A percentile compares a stretch with the other conserved stretches of the same genome.
phyloP scores from a whole-genome alignment of 2,113 vertebrate species.

The Trematocara nigrifrons region DNA sequence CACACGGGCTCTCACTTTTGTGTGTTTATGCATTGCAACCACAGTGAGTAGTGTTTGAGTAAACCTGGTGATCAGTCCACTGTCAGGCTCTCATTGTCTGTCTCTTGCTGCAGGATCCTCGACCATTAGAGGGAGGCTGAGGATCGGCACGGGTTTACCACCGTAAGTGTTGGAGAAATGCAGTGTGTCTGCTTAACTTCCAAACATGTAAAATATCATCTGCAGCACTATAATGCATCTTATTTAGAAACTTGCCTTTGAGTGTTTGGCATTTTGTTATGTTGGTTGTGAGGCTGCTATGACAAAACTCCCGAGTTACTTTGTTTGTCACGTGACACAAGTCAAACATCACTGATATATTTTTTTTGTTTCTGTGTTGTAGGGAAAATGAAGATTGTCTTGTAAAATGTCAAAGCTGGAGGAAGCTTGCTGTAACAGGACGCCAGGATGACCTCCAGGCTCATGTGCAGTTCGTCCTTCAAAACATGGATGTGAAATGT shows the following conservation, averaged over 20 bases:
- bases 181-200: neutral
- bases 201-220: neutral
- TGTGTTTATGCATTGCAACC: neutral
- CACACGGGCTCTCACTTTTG: neutral
- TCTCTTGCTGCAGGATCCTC: constrained; percentile 67
- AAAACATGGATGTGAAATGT: neutral
- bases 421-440: neutral
- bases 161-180: constrained; percentile 9
- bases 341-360: neutral
- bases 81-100: constrained; percentile 49
- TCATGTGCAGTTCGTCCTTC: neutral
- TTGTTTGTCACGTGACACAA: neutral
- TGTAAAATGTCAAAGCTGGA: neutral
- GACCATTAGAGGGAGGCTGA: constrained; percentile 61
- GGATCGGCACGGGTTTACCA: neutral
- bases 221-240: neutral
- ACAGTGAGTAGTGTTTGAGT: neutral
- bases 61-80: neutral
- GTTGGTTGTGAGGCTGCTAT: neutral
- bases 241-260: neutral
- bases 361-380: neutral
- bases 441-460: neutral
- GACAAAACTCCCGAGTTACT: neutral
- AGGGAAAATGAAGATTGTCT: constrained; percentile 35
- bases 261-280: neutral